Evolutionary conservation across 2,113 vertebrate species (phyloP).

Genomic region (human (Homo sapiens)): DNA sequence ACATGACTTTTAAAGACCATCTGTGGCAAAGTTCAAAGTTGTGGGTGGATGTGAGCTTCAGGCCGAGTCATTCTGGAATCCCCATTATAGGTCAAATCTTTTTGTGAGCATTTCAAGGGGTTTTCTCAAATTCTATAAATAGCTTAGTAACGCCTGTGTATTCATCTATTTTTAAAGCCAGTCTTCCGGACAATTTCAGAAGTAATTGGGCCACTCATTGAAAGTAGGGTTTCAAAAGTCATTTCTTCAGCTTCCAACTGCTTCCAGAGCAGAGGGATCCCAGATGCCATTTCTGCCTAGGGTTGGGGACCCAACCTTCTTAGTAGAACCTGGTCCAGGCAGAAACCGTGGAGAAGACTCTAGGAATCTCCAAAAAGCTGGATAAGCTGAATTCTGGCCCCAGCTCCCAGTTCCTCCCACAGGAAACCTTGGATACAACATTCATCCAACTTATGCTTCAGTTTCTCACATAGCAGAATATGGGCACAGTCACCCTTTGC

Average conservation of each 20-base stretch:
- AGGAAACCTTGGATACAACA: background rate
- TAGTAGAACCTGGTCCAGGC: background rate
- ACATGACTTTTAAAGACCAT: slow-evolving; percentile 42
- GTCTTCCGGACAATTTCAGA: slow-evolving; percentile 37
- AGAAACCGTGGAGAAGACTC: background rate
- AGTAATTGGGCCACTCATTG: background rate
- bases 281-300: background rate
- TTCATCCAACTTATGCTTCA: background rate
- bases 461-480: background rate
- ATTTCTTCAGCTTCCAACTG: background rate
- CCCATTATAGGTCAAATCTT: slow-evolving; percentile 63
- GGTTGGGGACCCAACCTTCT: background rate
- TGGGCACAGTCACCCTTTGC: background rate
- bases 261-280: background rate
- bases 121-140: slow-evolving; percentile 77
- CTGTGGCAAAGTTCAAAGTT: slow-evolving; percentile 53
- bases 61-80: slow-evolving; percentile 74
- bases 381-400: background rate
- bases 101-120: slow-evolving; percentile 63
- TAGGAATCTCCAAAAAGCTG: background rate
- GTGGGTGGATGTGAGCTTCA: slow-evolving; percentile 19
- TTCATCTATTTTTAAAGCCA: slow-evolving; percentile 65
- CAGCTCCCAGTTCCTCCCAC: background rate
- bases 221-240: slow-evolving; percentile 35
- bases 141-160: slow-evolving; percentile 69